A percentile compares a stretch with the other conserved stretches of the same genome.
Conservation (phyloP, 2,797 vertebrate species). For the Cuniculus paca region DNA sequence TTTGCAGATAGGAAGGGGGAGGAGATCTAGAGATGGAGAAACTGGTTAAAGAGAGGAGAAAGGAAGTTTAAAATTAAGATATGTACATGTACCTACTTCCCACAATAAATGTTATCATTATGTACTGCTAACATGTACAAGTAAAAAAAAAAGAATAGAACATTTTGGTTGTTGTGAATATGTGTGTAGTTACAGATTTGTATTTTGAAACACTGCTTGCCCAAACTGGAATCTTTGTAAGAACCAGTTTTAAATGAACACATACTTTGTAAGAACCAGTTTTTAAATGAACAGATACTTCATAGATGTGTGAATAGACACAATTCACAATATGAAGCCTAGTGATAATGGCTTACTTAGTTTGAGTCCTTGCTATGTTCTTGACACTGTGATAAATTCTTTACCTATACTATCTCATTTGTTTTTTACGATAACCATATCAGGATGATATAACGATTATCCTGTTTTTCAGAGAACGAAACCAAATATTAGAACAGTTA, state of each 20-base stretch:
- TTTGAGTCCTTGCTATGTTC: neutral
- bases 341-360: neutral
- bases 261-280: neutral
- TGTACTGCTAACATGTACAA: neutral
- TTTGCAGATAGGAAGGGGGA: neutral
- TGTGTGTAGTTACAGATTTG: neutral
- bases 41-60: neutral
- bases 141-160: neutral
- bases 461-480: neutral
- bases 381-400: neutral
- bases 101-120: neutral
- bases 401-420: neutral
- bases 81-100: neutral
- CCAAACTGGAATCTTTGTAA: neutral
- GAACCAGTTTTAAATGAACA: neutral
- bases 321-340: neutral
- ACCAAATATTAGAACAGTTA: neutral
- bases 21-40: neutral
- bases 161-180: neutral
- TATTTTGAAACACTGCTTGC: slow-evolving; percentile 13
- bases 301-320: neutral
- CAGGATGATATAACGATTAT: neutral
- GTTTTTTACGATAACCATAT: neutral
- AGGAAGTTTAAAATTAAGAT: neutral
- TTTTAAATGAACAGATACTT: neutral